A percentile compares a stretch with the other conserved stretches of the same genome.
phyloP scores from a whole-genome alignment of 35 echinoderm and acorn worm species.

The Antedon bifida region DNA sequence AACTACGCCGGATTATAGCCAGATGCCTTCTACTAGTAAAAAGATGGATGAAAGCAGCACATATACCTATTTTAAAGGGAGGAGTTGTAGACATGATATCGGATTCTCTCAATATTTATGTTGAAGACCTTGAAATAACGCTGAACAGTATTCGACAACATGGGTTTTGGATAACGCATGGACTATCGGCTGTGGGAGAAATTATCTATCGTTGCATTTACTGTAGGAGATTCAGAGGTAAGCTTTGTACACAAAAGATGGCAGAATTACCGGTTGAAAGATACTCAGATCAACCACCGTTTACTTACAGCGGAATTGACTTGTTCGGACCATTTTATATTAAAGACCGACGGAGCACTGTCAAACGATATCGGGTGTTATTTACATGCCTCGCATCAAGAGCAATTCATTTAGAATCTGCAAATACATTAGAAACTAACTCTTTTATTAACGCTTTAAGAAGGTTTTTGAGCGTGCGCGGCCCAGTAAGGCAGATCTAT shows the following conservation, averaged over 20 bases:
- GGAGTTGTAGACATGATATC: no score
- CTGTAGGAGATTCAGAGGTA: not conserved
- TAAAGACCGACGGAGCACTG: slow-evolving; percentile 8
- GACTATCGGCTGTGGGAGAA: not conserved
- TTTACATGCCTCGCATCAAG: slow-evolving; percentile 42
- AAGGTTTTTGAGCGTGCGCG: slow-evolving; percentile 22
- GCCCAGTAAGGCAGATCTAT: slow-evolving; percentile 24
- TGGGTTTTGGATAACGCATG: not conserved
- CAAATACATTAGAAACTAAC: slow-evolving; percentile 16
- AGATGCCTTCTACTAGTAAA: no score
- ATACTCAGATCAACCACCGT: not conserved
- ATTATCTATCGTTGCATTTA: not conserved
- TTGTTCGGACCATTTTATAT: not conserved
- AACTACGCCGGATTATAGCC: no score
- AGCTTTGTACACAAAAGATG: not conserved
- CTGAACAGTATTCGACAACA: not conserved
- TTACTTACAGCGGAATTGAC: not conserved
- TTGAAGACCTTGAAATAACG: not conserved
- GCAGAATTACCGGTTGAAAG: not conserved
- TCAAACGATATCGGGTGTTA: slow-evolving; percentile 45
- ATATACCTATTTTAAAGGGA: no score
- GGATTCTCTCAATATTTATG: not conserved
- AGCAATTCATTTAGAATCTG: slow-evolving; percentile 24
- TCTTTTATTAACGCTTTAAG: slow-evolving; percentile 32
- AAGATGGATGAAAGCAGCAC: no score